Evolutionary conservation across 1,140 invertebrate genomes (phyloP).

Genomic region (Chelonus insularis): DNA sequence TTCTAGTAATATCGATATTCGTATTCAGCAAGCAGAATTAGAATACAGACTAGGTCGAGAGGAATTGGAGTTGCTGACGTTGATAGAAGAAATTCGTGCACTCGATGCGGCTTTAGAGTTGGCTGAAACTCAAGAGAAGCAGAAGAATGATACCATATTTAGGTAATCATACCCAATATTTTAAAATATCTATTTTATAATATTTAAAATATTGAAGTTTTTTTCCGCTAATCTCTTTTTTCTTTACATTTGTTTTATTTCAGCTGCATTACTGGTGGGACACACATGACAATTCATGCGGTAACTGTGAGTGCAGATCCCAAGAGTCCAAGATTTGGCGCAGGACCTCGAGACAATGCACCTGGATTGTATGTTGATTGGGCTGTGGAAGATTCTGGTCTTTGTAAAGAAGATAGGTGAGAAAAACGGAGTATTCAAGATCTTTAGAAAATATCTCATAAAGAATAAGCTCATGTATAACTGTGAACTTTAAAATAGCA

Average conservation of each 20-base stretch:
- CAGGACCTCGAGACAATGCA: slow-evolving; percentile 62
- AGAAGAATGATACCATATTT: slow-evolving; percentile 65
- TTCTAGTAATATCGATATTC: slow-evolving; percentile 83
- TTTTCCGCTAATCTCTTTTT: slow-evolving; percentile 5
- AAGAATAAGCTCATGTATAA: too few relatives aligned
- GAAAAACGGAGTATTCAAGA: slow-evolving; percentile 5
- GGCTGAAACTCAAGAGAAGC: slow-evolving; percentile 60
- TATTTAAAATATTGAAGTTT: not conserved
- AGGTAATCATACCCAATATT: slow-evolving; percentile 59
- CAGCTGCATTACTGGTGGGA: slow-evolving; percentile 61
- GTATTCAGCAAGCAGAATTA: slow-evolving; percentile 86
- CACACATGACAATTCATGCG: slow-evolving; percentile 64
- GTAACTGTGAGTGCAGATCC: slow-evolving; percentile 69
- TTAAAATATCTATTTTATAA: not conserved
- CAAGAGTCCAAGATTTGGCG: slow-evolving; percentile 67
- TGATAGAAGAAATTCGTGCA: slow-evolving; percentile 81
- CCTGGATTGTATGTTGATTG: slow-evolving; percentile 73
- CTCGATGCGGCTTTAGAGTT: slow-evolving; percentile 77
- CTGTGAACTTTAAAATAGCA: too few relatives aligned
- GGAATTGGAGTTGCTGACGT: slow-evolving; percentile 80
- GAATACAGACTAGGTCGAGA: slow-evolving; percentile 86
- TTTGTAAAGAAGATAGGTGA: slow-evolving; percentile 77
- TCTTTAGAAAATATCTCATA: too few relatives aligned
- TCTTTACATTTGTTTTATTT: slow-evolving; percentile 22
- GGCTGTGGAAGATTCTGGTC: slow-evolving; percentile 73